These are phyloP conservation scores for Rousettus madagascariensis DNA, from an alignment of 2,797 vertebrate species.

Conservation along the genomic window DNA sequence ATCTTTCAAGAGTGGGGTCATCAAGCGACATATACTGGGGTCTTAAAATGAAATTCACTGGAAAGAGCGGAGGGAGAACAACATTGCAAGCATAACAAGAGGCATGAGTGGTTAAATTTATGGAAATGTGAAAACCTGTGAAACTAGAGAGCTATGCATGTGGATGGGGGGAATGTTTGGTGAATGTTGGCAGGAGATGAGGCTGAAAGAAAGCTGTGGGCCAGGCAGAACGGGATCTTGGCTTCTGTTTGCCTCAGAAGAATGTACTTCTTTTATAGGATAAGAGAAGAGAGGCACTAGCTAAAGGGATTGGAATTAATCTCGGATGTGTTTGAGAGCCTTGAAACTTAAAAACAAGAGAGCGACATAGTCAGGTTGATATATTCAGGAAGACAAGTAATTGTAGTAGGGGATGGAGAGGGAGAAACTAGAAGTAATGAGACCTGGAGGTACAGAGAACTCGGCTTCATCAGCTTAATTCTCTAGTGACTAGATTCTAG, in stretches of 20 bases:
- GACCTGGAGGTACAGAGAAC: neutral
- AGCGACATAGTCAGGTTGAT: neutral
- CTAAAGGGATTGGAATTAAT: neutral
- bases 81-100: neutral
- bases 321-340: neutral
- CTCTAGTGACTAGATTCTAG: neutral
- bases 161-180: neutral
- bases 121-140: neutral
- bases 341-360: neutral
- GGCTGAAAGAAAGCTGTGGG: neutral
- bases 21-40: neutral
- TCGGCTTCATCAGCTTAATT: neutral
- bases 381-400: neutral
- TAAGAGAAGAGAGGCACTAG: neutral
- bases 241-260: neutral
- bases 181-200: neutral
- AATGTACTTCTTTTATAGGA: neutral
- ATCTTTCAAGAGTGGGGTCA: neutral
- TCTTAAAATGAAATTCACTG: neutral
- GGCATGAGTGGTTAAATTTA: neutral
- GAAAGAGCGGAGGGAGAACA: neutral
- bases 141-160: neutral
- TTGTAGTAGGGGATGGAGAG: neutral
- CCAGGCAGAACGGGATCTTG: neutral
- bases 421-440: neutral